Evolutionary conservation across 2,888 invertebrate species (phyloP).

Genomic region (Mythimna albipuncta): DNA sequence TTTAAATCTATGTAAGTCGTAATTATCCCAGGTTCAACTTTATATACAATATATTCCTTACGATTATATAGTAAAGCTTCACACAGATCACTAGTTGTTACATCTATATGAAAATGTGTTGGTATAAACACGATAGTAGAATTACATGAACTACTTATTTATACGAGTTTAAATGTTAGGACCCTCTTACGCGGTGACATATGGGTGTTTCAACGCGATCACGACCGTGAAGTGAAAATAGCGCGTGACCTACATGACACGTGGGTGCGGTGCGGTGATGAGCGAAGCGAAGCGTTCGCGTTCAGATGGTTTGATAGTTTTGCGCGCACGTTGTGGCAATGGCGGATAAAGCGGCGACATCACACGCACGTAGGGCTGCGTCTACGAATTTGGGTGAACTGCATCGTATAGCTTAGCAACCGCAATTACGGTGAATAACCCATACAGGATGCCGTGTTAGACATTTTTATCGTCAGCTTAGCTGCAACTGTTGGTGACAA

Average conservation of each 20-base stretch:
- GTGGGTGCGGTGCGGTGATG: too few relatives aligned
- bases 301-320: too few relatives aligned
- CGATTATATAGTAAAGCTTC: conserved; percentile 83
- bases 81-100: conserved; percentile 79
- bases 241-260: too few relatives aligned
- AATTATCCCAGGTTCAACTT: conserved; percentile 88
- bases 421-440: too few relatives aligned
- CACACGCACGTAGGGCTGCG: too few relatives aligned
- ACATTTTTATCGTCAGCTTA: conserved; percentile 13
- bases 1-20: conserved; percentile 88
- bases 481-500: neutral
- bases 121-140: conserved; percentile 41
- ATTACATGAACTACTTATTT: conserved; percentile 39
- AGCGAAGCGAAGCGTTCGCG: too few relatives aligned
- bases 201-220: too few relatives aligned
- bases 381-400: too few relatives aligned
- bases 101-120: conserved; percentile 62
- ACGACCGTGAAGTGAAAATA: too few relatives aligned
- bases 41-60: conserved; percentile 84
- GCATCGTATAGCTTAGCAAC: too few relatives aligned
- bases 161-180: conserved; percentile 42
- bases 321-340: too few relatives aligned
- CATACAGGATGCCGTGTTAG: neutral
- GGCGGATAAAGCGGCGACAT: too few relatives aligned
- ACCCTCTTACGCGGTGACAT: neutral